Base-by-base conservation (phyloP, 1,140 invertebrate species). In the Tetramorium parvispinum region DNA sequence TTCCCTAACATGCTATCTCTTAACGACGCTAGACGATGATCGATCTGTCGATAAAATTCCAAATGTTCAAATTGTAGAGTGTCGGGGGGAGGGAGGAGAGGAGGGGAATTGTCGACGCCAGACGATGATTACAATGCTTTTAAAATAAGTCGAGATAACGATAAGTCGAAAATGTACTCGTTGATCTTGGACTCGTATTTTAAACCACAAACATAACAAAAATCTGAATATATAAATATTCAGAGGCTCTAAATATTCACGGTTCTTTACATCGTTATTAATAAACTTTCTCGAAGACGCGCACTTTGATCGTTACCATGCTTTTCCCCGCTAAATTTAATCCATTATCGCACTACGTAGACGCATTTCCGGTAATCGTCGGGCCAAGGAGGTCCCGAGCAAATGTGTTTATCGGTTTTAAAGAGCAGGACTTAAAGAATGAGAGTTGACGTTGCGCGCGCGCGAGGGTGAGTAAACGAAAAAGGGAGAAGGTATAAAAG, bases 401-500 rank as follows among this genome's bases (percentile, higher is more conserved):
- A 87, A 89, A 89, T 77, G 86, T 85, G 88, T 89, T 89, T 89
- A 89, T 87, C 88, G 85, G 88, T 86, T 89, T 89, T 89, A 71
- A 79, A 86, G 68, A 66, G 61, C 40, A 27, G 59, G 57, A 82
- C 18, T 51, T 16, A 57, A 57, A 82, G 66, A 53, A 82, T 32
- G 66, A 71, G 79, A 82, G 21, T 59, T 71, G 68, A 75, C 53
- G 24, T 73, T 11, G 65, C 43, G 1, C 43, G 43, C 10, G 51
- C 66, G 53, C 51, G 43, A 57, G 43, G 16, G 24, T 37, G 51
- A 57, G 40, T 61, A 49, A 73, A 61, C 79, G 79, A 73, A 59
- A 73, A 59, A 59, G 53, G 65, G 46, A 1, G 18, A 18, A 37
- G 49, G 40, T 73, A 73, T 82, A 82, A 82, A 82, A 82, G 37